phyloP scores from a whole-genome alignment of 1,140 invertebrate species.

The Drosophila tsacasi region DNA sequence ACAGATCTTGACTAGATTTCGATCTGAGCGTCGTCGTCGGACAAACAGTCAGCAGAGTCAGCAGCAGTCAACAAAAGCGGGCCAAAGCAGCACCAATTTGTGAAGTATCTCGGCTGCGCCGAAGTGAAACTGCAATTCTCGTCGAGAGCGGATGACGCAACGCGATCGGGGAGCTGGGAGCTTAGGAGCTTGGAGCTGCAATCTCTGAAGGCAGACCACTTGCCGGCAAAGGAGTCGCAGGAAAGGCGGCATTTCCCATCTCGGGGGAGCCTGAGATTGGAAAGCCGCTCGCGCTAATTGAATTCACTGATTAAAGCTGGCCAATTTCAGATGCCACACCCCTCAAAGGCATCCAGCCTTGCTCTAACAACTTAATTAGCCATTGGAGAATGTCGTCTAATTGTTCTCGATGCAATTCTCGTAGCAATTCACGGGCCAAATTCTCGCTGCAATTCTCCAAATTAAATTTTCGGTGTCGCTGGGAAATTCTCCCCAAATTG shows the following conservation, averaged over 20 bases:
- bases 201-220: conserved; percentile 77
- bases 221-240: conserved; percentile 67
- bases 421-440: conserved; percentile 3
- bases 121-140: conserved; percentile 64
- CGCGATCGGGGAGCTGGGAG: conserved; percentile 10
- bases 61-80: conserved; percentile 69
- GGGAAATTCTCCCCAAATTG: conserved; percentile 50
- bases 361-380: conserved; percentile 70
- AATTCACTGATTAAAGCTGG: conserved; percentile 37
- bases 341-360: conserved; percentile 30
- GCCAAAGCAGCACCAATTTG: conserved; percentile 78
- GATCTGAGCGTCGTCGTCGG: conserved; percentile 57
- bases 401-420: conserved; percentile 53
- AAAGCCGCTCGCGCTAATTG: conserved; percentile 55
- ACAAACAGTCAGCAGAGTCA: conserved; percentile 30
- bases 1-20: conserved; percentile 69
- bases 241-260: conserved; percentile 48
- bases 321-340: conserved; percentile 38
- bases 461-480: conserved; percentile 23
- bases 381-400: conserved; percentile 65
- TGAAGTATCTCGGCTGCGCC: conserved; percentile 69
- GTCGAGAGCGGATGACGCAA: conserved; percentile 65
- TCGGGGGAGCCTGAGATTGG: conserved; percentile 55
- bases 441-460: conserved; percentile 11
- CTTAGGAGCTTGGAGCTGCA: conserved; percentile 4